Percentiles rank a stretch among this genome's conserved stretches.
Evolutionary conservation across 1,140 invertebrate genomes (phyloP).

Genomic region (Drosophila repleta): DNA sequence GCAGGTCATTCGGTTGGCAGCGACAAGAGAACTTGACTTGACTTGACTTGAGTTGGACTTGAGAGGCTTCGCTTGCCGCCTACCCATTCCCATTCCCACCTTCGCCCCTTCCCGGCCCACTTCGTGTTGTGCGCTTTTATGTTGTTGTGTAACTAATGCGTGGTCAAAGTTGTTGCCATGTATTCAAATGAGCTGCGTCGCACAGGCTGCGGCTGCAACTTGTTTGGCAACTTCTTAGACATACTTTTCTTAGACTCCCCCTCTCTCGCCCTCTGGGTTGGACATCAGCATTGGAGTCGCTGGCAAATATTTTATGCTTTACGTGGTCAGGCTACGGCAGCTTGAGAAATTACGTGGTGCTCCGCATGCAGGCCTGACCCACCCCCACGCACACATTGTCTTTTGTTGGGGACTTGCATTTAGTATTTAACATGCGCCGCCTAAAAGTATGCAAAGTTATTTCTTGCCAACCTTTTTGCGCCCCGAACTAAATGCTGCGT

Average conservation of each 20-base stretch:
- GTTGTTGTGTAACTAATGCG: slow-evolving; percentile 71
- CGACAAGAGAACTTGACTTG: slow-evolving; percentile 34
- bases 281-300: slow-evolving; percentile 39
- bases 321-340: slow-evolving; percentile 74
- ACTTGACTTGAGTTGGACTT: slow-evolving; percentile 24
- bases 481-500: slow-evolving; percentile 47
- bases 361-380: slow-evolving; percentile 28
- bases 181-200: slow-evolving; percentile 76
- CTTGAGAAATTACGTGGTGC: slow-evolving; percentile 79
- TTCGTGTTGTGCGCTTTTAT: slow-evolving; percentile 29
- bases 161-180: slow-evolving; percentile 75
- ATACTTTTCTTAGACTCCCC: slow-evolving; percentile 61
- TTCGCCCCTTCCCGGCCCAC: neutral
- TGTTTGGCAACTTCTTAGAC: slow-evolving; percentile 71
- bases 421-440: slow-evolving; percentile 76
- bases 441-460: slow-evolving; percentile 81
- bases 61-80: slow-evolving; percentile 1
- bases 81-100: neutral
- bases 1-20: slow-evolving; percentile 43
- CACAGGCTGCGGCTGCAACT: slow-evolving; percentile 66
- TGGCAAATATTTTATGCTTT: slow-evolving; percentile 80
- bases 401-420: slow-evolving; percentile 44
- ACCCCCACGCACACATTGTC: slow-evolving; percentile 38
- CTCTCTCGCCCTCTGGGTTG: neutral
- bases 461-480: slow-evolving; percentile 58